Evolutionary conservation across 2,113 vertebrate genomes (phyloP), one percentile per base, ranked within the genome.

Genomic region (Antechinus flavipes): DNA sequence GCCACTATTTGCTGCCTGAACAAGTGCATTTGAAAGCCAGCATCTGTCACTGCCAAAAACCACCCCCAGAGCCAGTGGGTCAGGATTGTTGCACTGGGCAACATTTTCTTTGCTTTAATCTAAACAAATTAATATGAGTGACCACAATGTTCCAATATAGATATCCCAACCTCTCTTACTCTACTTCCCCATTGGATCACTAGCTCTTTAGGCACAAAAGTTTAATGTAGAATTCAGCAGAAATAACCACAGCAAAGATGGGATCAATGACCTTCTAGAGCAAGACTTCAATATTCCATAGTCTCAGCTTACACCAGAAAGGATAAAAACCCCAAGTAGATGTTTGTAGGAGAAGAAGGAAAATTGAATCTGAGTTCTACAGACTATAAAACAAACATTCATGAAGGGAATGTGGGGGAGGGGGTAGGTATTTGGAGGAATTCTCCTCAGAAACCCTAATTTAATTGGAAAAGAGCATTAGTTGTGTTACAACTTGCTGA

Each of bases 381-480:
- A 93, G 76, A 22, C 35, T 50, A 91, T 11, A 93, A 94, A 94
- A 90, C 92, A 98, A 97, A 98, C 0, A 46, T 54, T 89, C 24
- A 53, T 84, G 14, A 93, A 90, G 42, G n/a, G 27, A 26, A 89
- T 46, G 6, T 90, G 22, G 52, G 4, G 47, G 12, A 54, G 9
- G 16, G 3, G 3, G 46, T 0, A n/a, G 25, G 46, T 58, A 26
- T 92, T 5, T 91, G 49, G 89, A 27, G 54, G 54, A 58, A 52
- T 90, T 94, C 30, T 94, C 50, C 97, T 97, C 97, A 96, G 96
- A 97, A 97, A 97, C 91, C 93, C 93, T 91, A 94, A 92, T 2
- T 47, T 97, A 94, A 53, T 92, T 98, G 94, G 95, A 91, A 97
- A 95, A 97, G 97, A 96, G 58, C 96, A 97, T 7, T 42, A 93